A percentile compares a stretch with the other conserved stretches of the same genome.
Evolutionary conservation across 64 coral and sea anemone genomes (phyloP).

Genomic region (Porites lutea): DNA sequence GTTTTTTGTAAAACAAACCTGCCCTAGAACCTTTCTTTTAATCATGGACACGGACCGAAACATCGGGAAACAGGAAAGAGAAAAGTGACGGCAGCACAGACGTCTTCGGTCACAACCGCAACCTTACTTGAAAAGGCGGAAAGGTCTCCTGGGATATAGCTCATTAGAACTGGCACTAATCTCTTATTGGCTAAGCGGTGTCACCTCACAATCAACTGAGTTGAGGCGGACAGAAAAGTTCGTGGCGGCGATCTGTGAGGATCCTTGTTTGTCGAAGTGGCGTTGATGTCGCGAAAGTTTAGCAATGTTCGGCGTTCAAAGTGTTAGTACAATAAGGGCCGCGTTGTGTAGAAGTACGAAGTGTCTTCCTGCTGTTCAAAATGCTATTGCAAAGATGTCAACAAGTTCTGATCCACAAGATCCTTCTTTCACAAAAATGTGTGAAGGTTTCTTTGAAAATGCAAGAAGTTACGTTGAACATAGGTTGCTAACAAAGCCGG

Average conservation of each 20-base stretch:
- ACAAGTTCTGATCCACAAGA: constrained; percentile 54
- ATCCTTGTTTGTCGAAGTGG: not conserved
- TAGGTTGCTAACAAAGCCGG: constrained; percentile 85
- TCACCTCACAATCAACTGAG: constrained; percentile 16
- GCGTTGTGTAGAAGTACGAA: not conserved
- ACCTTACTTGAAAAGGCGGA: too few relatives aligned
- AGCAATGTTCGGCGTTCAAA: constrained; percentile 3
- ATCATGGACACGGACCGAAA: too few relatives aligned
- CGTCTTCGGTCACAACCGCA: too few relatives aligned
- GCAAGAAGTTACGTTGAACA: constrained; percentile 92
- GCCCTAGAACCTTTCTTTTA: too few relatives aligned
- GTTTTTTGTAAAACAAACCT: too few relatives aligned
- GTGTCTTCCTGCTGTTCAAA: constrained; percentile 15
- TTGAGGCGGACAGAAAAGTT: not conserved
- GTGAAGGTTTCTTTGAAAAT: constrained; percentile 88
- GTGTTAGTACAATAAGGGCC: not conserved
- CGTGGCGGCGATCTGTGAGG: not conserved
- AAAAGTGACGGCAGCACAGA: too few relatives aligned
- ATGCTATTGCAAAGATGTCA: constrained; percentile 12
- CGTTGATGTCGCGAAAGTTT: not conserved
- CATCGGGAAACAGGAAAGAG: too few relatives aligned
- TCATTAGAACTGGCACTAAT: constrained; percentile 18
- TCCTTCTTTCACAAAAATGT: constrained; percentile 90
- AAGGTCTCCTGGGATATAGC: too few relatives aligned
- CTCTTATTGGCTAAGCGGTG: constrained; percentile 16